Evolutionary conservation across 2,888 invertebrate species (phyloP).

Genomic region (Tholera decimalis): DNA sequence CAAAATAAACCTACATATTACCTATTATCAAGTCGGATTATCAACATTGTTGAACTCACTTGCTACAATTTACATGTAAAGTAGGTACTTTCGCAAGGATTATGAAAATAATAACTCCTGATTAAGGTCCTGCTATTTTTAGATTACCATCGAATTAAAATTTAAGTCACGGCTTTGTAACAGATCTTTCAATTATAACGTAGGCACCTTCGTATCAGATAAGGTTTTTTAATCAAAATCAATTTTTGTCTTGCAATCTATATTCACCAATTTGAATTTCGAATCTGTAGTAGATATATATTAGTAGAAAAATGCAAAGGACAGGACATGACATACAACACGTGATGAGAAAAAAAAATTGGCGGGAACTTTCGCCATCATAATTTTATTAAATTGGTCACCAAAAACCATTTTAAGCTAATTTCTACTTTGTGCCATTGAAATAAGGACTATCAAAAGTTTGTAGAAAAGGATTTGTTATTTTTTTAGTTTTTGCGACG

Average conservation of each 20-base stretch:
- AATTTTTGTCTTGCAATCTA: neutral
- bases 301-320: conserved; percentile 14
- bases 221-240: conserved; percentile 2
- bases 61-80: conserved; percentile 24
- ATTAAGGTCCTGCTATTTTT: conserved; percentile 19
- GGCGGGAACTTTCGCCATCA: conserved; percentile 25
- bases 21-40: conserved; percentile 26
- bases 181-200: conserved; percentile 3
- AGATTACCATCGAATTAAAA: conserved; percentile 43
- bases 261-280: neutral
- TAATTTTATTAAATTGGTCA: neutral
- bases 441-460: conserved; percentile 29
- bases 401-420: conserved; percentile 10
- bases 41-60: conserved; percentile 17
- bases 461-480: conserved; percentile 32
- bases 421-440: conserved; percentile 10
- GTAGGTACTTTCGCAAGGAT: conserved; percentile 3
- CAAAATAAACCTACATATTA: conserved; percentile 27
- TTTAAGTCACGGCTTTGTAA: conserved; percentile 18
- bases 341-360: conserved; percentile 39
- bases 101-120: neutral
- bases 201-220: conserved; percentile 11
- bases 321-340: conserved; percentile 19
- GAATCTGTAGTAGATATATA: conserved; percentile 14
- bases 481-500: conserved; percentile 61